phyloP scores from a whole-genome alignment of 2,113 vertebrate genomes.

The Lepidothrix coronata region DNA sequence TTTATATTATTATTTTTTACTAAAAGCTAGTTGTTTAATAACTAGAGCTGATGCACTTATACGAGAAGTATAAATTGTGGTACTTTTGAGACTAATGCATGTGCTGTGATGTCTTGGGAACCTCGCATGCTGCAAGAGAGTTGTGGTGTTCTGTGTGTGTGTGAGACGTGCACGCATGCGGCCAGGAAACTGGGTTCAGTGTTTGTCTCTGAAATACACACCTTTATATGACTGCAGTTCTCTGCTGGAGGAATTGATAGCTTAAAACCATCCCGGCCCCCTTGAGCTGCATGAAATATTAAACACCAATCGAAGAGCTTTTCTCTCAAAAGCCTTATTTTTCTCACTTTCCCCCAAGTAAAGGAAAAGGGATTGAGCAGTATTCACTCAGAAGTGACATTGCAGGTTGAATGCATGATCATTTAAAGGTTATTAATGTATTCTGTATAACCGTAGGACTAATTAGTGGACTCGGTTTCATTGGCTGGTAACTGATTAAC shows the following conservation, averaged over 20 bases:
- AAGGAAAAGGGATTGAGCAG: conserved; percentile 41
- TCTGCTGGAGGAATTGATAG: conserved; percentile 47
- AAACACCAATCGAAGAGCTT: conserved; percentile 1
- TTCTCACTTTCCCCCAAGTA: conserved; percentile 48
- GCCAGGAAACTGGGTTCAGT: not conserved
- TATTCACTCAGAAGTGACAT: not conserved
- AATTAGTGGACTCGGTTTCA: not conserved
- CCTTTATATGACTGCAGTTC: conserved; percentile 32
- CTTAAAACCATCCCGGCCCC: not conserved
- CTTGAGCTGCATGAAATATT: conserved; percentile 50
- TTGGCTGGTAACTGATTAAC: conserved; percentile 59
- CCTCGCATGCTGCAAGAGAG: conserved; percentile 53
- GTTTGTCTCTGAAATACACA: conserved; percentile 38
- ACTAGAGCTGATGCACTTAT: conserved; percentile 11
- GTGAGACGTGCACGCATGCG: conserved; percentile 47
- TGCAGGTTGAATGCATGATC: conserved; percentile 59
- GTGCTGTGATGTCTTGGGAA: conserved; percentile 36
- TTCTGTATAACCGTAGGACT: conserved; percentile 1
- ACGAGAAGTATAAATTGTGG: conserved; percentile 1
- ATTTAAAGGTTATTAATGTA: conserved; percentile 40
- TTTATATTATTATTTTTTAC: conserved; percentile 27
- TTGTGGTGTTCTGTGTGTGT: conserved; percentile 8
- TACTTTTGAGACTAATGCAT: conserved; percentile 36
- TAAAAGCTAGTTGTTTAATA: conserved; percentile 53
- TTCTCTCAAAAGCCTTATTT: conserved; percentile 11